Evolutionary conservation across 2,888 invertebrate species (phyloP), one percentile per base, ranked within the genome.

Genomic region (Hoplodrina blanda): DNA sequence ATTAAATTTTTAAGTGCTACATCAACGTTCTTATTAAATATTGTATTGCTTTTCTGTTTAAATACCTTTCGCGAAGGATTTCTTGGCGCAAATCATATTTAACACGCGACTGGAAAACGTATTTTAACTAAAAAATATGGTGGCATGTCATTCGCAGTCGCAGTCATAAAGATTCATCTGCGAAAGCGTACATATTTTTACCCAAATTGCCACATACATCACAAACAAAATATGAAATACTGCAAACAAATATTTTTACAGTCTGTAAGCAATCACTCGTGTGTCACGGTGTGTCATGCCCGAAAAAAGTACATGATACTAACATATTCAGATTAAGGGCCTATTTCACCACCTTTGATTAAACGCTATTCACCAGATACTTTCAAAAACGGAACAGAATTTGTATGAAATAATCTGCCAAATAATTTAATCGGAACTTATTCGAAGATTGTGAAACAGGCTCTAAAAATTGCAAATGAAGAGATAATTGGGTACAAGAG

Each of bases 1-100:
- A 85, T 90, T 89, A 87, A 87, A 85, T 86, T 87, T 90, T 88
- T 84, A 87, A 86, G 81, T 70, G 75, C 80, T 71, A 85, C 82
- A 78, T 70, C 85, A 77, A 73, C 64, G 80, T 83, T 85, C 63
- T 73, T 82, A 86, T 85, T 84, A 82, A 85, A 85, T 86, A 87
- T 85, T 84, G 80, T 85, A 88, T 85, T 83, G 78, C 73, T 81
- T 78, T 80, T 73, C 79, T 82, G 77, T 72, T 82, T 17, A 46
- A 46, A 66, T 81, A 84, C 78, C 69, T 78, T 82, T 79, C 72
- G 76, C 17, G 8, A 41, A 54, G 44, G 50, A 46, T 25, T 52
- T 44, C 37, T 66, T 10, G 19, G 19, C 20, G 13, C 37, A 13
- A 10, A 41, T 54, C 59, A 20, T 3, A 11, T 50, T 37, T 52